Evolutionary conservation across 2,797 vertebrate species (phyloP).

Genomic region (Labeo calbasu): DNA sequence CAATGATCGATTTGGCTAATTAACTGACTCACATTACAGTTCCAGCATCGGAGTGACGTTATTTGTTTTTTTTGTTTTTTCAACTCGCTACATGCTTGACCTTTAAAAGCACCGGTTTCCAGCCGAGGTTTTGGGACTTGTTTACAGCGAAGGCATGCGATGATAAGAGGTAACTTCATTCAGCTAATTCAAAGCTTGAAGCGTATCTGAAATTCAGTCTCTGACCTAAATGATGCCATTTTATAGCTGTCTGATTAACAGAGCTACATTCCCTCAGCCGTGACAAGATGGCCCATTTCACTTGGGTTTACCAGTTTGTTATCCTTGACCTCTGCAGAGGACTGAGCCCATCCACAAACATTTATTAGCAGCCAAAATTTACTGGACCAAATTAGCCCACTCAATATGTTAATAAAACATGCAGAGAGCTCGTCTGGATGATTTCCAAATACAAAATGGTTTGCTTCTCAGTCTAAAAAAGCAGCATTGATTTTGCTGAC

Average conservation of each 20-base stretch:
- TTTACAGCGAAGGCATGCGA: constrained; percentile 16
- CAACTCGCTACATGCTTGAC: constrained; percentile 9
- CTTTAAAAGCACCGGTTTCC: constrained; percentile 15
- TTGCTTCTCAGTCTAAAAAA: constrained; percentile 31
- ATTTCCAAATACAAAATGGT: constrained; percentile 45
- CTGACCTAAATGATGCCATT: constrained; percentile 12
- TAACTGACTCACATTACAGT: not conserved
- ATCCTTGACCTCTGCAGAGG: constrained; percentile 51
- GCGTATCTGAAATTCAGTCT: not conserved
- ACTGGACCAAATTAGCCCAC: constrained; percentile 47
- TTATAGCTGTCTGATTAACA: constrained; percentile 42
- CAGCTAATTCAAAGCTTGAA: constrained; percentile 2
- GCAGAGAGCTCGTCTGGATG: constrained; percentile 54
- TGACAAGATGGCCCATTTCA: constrained; percentile 20
- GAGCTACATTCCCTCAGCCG: constrained; percentile 9
- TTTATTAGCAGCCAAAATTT: constrained; percentile 53
- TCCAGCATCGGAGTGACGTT: not conserved
- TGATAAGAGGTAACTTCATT: not conserved
- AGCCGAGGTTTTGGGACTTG: constrained; percentile 19
- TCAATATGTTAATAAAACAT: constrained; percentile 64
- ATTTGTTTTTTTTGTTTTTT: not conserved
- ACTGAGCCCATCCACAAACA: constrained; percentile 27
- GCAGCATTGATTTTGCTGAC: constrained; percentile 28
- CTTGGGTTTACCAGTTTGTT: constrained; percentile 46
- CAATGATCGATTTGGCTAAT: constrained; percentile 16